Conservation (phyloP, 1,140 invertebrate species). For the Elymnias hypermnestra region DNA sequence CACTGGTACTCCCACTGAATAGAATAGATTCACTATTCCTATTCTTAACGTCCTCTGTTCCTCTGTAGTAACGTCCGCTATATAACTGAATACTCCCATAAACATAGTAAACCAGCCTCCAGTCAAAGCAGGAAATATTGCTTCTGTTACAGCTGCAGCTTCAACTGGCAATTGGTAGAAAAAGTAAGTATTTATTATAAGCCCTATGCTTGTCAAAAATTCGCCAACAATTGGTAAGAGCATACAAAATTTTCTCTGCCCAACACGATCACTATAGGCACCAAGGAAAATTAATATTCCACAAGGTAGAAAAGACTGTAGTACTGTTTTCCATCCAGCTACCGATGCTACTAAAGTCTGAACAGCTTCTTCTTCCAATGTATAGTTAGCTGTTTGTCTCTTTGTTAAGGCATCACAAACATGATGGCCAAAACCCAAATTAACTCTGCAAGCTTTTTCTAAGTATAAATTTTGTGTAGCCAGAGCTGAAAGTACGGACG, state of each 20-base stretch:
- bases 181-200: slow-evolving; percentile 88
- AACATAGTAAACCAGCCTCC: slow-evolving; percentile 93
- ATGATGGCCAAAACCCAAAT: slow-evolving; percentile 81
- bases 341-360: slow-evolving; percentile 86
- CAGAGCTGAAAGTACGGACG: slow-evolving; percentile 84
- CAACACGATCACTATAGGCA: slow-evolving; percentile 84
- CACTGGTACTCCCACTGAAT: slow-evolving; percentile 87
- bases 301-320: slow-evolving; percentile 85
- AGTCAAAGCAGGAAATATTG: slow-evolving; percentile 85
- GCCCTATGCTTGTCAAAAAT: slow-evolving; percentile 84
- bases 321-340: slow-evolving; percentile 87
- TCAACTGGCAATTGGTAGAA: slow-evolving; percentile 87
- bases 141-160: slow-evolving; percentile 84
- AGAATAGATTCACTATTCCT: slow-evolving; percentile 89
- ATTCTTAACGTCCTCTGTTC: slow-evolving; percentile 88
- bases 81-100: slow-evolving; percentile 93
- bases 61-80: slow-evolving; percentile 89
- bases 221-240: slow-evolving; percentile 88
- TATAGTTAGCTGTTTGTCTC: slow-evolving; percentile 83
- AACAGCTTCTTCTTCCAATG: slow-evolving; percentile 82
- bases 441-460: slow-evolving; percentile 90
- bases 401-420: slow-evolving; percentile 84
- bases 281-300: slow-evolving; percentile 87
- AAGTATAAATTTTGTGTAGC: slow-evolving; percentile 89
- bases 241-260: slow-evolving; percentile 89